Base-by-base conservation (phyloP, 2,113 vertebrate genomes). In the Neopipo cinnamomea region DNA sequence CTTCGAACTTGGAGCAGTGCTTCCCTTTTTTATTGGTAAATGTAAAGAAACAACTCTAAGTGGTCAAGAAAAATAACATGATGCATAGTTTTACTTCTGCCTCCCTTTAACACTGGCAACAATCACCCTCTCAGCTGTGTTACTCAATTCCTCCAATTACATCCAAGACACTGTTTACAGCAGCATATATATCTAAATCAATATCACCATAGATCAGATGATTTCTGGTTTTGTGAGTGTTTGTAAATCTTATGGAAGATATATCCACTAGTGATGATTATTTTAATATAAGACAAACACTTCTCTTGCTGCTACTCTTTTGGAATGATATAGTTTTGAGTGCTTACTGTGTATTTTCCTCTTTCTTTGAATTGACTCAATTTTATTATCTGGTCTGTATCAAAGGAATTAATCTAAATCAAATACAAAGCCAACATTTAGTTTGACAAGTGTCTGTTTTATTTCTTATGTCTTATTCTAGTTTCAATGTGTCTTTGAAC, bases 391-490 rank as follows among this genome's bases (percentile, higher is more conserved):
- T 79, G 17, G 22, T 77, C 28, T 58, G 2, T 88, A 94, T 89
- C 71, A 92, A 91, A 87, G 4, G 8, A 86, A 84, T 76, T 79
- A 0, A 84, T 93, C 72, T 91, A 90, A 94, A 96, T 89, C 85
- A 91, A 79, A 84, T 86, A 44, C 20, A 83, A 95, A 92, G 21
- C 72, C 56, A 83, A 12, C 33, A 95, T 89, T 91, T 80, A 90
- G 7, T 79, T 67, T 96, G 92, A 94, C 46, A 73, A 84, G 15
- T 93, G 75, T 89, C 94, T 91, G 22, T 79, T 89, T 92, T 89
- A 58, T 89, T 96, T 92, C 85, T 90, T 96, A 55, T 88, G 44
- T 28, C 11, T 89, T 92, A 70, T 65, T 12, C 9, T 25, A 76
- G 14, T 78, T 81, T 92, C 52, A 93, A 62, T 49, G 9, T 14